A percentile compares a stretch with the other conserved stretches of the same genome.
phyloP scores from a whole-genome alignment of 1,140 invertebrate genomes.

The Hycleus phaleratus region DNA sequence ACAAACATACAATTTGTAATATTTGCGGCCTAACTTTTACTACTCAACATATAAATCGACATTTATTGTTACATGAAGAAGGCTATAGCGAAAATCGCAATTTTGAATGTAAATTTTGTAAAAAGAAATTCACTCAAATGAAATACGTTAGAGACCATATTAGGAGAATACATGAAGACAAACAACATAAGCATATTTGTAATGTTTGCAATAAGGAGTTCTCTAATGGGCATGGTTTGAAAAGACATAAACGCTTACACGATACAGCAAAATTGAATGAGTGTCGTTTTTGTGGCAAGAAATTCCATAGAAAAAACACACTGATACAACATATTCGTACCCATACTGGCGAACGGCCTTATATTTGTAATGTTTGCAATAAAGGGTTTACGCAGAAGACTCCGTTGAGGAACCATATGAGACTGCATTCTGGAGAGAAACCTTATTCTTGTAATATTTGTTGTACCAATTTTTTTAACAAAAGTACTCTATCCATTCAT shows the following conservation, averaged over 20 bases:
- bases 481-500: constrained; percentile 22
- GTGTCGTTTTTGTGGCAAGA: constrained; percentile 26
- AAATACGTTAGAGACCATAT: not conserved
- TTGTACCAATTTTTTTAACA: constrained; percentile 57
- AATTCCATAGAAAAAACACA: constrained; percentile 25
- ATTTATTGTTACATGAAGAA: not conserved
- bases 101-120: not conserved
- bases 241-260: not conserved
- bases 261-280: not conserved
- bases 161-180: too few species aligned
- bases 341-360: constrained; percentile 70
- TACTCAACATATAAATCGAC: not conserved
- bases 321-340: constrained; percentile 65
- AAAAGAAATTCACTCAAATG: not conserved
- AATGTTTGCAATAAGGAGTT: not conserved
- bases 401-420: constrained; percentile 58
- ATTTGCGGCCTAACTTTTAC: constrained; percentile 1
- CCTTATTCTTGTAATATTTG: constrained; percentile 43
- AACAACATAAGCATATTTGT: not conserved
- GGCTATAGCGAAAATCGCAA: not conserved
- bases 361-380: constrained; percentile 45
- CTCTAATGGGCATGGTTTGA: not conserved
- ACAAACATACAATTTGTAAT: not conserved
- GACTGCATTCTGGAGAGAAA: constrained; percentile 51
- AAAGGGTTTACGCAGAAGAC: constrained; percentile 44